These are phyloP conservation scores for Caenorhabditis sp. DNA, from an alignment of 2,888 invertebrate genomes.

Conservation along the genomic window DNA sequence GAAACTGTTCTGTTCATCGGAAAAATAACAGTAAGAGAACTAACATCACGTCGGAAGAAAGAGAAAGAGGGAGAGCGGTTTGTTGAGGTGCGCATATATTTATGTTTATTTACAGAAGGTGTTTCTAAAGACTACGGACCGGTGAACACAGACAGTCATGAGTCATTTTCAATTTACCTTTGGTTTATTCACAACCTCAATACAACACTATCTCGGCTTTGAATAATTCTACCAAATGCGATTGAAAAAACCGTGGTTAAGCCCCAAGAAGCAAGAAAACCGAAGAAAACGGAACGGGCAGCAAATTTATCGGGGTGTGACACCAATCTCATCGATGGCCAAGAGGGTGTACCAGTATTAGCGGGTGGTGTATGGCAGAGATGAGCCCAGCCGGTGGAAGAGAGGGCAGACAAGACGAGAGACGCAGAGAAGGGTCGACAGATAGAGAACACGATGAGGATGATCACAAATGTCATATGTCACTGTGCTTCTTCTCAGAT, in stretches of 20 bases:
- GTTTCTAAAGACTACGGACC: slow-evolving; percentile 47
- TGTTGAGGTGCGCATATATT: slow-evolving; percentile 10
- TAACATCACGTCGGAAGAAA: slow-evolving; percentile 39
- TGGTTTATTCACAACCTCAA: slow-evolving; percentile 18
- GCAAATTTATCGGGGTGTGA: slow-evolving; percentile 47
- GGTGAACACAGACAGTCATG: slow-evolving; percentile 19
- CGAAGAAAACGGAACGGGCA: too few relatives aligned
- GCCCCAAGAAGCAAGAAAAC: slow-evolving; percentile 10
- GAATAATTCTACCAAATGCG: too few relatives aligned
- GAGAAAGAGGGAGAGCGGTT: too few relatives aligned
- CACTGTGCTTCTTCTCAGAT: slow-evolving; percentile 57
- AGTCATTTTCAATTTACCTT: slow-evolving; percentile 8
- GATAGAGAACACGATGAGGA: slow-evolving; percentile 53
- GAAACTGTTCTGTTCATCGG: not conserved
- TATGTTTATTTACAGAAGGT: slow-evolving; percentile 49
- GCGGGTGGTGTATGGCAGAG: slow-evolving; percentile 30
- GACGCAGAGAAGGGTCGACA: slow-evolving; percentile 38
- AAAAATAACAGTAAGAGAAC: slow-evolving; percentile 1
- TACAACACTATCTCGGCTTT: too few relatives aligned
- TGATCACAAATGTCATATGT: slow-evolving; percentile 66
- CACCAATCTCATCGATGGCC: slow-evolving; percentile 53
- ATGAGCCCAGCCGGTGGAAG: slow-evolving; percentile 34
- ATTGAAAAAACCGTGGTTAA: too few relatives aligned
- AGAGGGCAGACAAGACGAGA: slow-evolving; percentile 19
- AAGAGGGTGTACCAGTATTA: slow-evolving; percentile 57